Percentiles rank a stretch among this genome's conserved stretches.
phyloP scores from a whole-genome alignment of 2,888 invertebrate species.

The Sarcophaga carnaria region DNA sequence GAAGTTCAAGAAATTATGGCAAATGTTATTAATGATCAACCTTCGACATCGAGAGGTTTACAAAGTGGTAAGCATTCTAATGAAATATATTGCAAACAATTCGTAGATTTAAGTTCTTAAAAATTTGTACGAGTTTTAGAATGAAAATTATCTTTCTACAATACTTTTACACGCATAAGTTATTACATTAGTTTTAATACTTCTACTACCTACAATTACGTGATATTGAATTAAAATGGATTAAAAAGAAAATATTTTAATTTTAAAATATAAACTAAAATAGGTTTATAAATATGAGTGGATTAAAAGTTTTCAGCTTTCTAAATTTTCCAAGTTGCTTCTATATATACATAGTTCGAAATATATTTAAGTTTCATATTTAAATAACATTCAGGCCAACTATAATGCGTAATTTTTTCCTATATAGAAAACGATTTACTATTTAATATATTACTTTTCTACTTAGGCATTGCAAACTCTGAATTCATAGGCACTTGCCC shows the following conservation, averaged over 20 bases:
- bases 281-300: too few relatives aligned
- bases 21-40: constrained; percentile 74
- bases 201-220: not conserved
- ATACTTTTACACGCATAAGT: too few relatives aligned
- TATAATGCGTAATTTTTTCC: not conserved
- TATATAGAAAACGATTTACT: not conserved
- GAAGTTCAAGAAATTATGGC: constrained; percentile 80
- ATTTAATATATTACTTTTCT: constrained; percentile 1
- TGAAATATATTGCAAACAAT: not conserved
- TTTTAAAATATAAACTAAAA: not conserved
- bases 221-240: not conserved
- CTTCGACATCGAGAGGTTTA: constrained; percentile 72
- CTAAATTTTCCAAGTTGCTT: too few relatives aligned
- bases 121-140: too few relatives aligned
- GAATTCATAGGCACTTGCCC: constrained; percentile 70
- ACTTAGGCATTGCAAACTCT: constrained; percentile 44
- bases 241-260: not conserved
- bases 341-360: too few relatives aligned
- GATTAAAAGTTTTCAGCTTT: too few relatives aligned
- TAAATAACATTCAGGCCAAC: not conserved
- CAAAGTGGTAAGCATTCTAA: constrained; percentile 62
- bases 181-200: too few relatives aligned
- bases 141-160: too few relatives aligned
- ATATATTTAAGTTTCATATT: too few relatives aligned
- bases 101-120: too few relatives aligned